Conservation (phyloP, 92 coral and sea anemone genomes). For the Desmophyllum pertusum region DNA sequence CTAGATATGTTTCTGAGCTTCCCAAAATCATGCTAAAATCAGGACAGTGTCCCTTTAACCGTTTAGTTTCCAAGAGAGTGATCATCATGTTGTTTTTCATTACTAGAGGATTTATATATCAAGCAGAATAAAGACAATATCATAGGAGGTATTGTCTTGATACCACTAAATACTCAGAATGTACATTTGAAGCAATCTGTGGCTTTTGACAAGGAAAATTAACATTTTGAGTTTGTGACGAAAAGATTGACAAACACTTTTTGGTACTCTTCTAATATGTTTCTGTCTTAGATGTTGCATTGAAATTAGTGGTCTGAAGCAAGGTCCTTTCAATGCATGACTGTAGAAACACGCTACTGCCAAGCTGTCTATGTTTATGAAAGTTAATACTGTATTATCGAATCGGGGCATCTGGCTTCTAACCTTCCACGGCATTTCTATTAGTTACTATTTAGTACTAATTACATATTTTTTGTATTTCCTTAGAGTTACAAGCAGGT, state of each 20-base stretch:
- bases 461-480: not conserved
- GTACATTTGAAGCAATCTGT: not conserved
- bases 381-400: too few species aligned
- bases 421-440: not conserved
- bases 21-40: too few species aligned
- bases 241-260: not conserved
- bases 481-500: slow-evolving; percentile 75
- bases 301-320: not conserved
- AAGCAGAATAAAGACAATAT: not conserved
- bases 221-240: not conserved
- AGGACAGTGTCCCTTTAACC: too few species aligned
- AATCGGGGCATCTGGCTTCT: not conserved
- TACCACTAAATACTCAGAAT: not conserved
- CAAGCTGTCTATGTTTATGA: not conserved
- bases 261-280: not conserved
- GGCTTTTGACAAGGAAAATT: not conserved
- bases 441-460: not conserved
- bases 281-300: not conserved
- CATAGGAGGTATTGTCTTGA: not conserved
- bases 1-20: too few species aligned
- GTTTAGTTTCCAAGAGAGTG: not conserved
- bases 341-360: not conserved
- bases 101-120: not conserved
- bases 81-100: not conserved
- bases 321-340: not conserved